Base-by-base conservation (phyloP, 1,140 invertebrate genomes). In the Megalopta genalis region DNA sequence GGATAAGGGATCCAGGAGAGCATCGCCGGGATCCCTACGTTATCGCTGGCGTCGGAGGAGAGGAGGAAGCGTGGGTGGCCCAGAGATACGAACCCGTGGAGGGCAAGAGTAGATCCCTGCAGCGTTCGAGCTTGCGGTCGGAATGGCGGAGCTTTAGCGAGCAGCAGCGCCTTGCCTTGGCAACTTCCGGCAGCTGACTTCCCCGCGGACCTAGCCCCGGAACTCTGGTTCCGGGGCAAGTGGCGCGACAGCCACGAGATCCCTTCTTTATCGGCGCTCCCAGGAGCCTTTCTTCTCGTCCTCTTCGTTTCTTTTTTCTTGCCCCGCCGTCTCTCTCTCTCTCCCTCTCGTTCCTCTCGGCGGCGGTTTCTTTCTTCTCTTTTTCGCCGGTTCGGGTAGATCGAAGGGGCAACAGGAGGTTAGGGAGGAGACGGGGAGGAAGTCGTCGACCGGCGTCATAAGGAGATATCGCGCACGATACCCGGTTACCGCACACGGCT, bases 221-320 rank as follows among this genome's bases (percentile, higher is more conserved):
- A 90, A 90, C 88, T 86, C 82, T 65, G 83, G 82, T 88, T 88
- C 88, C 85, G 83, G 82, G 57, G 74, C 82, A 52, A 57, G 73
- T 52, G 23, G 18, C 78, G 64, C 65, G 37, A 68, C 54, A 64
- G 64, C 67, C 57, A 16, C 64, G 62, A n/a, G 87, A 85, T 87
- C 63, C 86, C 92, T 92, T 86, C 90, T 74, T 93, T 93, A 93
- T 90, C 92, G 91, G 90, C 90, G 68, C 77, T 82, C 64, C 74
- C 77, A 69, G 72, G 39, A 32, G 32, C 9, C 59, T 73, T 46
- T 23, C 18, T 63, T 57, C 18, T 79, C 25, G 6, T n/a, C 21
- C 21, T 37, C 23, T 39, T 37, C n/a, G 18, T 23, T 57, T 27
- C 18, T 25, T 2, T 7, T 54, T 25, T 25, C 65, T 25, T 62